Evolutionary conservation across 2,888 invertebrate genomes (phyloP).

Genomic region (Aphidius colemani): DNA sequence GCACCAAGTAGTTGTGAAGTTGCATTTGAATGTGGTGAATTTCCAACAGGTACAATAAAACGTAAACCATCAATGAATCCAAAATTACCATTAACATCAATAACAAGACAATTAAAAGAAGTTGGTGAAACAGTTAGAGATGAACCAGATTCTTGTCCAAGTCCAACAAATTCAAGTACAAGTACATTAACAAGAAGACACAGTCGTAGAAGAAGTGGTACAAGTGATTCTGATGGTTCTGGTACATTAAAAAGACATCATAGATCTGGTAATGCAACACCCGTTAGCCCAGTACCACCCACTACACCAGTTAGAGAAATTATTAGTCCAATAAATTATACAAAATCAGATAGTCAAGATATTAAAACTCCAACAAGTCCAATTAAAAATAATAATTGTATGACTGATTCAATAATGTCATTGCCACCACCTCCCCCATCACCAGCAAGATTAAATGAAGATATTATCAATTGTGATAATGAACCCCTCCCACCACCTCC

Average conservation of each 20-base stretch:
- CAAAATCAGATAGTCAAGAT: slow-evolving; percentile 50
- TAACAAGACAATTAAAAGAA: slow-evolving; percentile 87
- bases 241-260: slow-evolving; percentile 57
- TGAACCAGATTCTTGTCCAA: slow-evolving; percentile 63
- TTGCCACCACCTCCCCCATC: slow-evolving; percentile 62
- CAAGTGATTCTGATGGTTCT: slow-evolving; percentile 61
- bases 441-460: slow-evolving; percentile 60
- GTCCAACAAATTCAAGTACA: slow-evolving; percentile 57
- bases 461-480: slow-evolving; percentile 61
- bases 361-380: slow-evolving; percentile 56
- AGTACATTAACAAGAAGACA: slow-evolving; percentile 68
- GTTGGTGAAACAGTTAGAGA: slow-evolving; percentile 74
- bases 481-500: slow-evolving; percentile 75
- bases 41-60: slow-evolving; percentile 78
- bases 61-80: slow-evolving; percentile 92
- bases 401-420: slow-evolving; percentile 65
- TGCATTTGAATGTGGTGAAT: slow-evolving; percentile 58
- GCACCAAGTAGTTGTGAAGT: slow-evolving; percentile 73
- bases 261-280: slow-evolving; percentile 62
- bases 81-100: slow-evolving; percentile 86
- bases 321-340: slow-evolving; percentile 59
- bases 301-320: slow-evolving; percentile 63
- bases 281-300: slow-evolving; percentile 57
- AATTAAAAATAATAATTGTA: slow-evolving; percentile 43
- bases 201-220: slow-evolving; percentile 61